A percentile compares a stretch with the other conserved stretches of the same genome.
phyloP scores from a whole-genome alignment of 1,140 invertebrate species.

The Tetraneura akinire region DNA sequence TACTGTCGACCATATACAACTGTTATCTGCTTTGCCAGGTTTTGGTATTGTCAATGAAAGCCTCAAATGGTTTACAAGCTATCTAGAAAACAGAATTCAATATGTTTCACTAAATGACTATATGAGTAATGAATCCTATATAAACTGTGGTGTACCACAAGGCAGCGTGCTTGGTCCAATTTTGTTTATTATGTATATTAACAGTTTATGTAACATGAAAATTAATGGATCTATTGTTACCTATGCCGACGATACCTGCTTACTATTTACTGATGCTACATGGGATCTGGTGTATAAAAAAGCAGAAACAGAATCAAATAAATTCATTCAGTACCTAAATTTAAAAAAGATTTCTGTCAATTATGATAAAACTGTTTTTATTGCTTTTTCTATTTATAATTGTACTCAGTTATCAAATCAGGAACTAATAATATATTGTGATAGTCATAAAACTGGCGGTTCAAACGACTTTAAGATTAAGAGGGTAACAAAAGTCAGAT shows the following conservation, averaged over 20 bases:
- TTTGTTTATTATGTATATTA: constrained; percentile 10
- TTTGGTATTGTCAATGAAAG: too few relatives aligned
- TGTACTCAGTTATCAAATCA: not conserved
- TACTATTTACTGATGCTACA: not conserved
- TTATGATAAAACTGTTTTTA: not conserved
- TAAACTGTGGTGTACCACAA: constrained; percentile 23
- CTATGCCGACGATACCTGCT: not conserved
- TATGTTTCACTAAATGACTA: too few relatives aligned
- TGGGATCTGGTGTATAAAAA: not conserved
- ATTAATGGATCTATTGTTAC: not conserved
- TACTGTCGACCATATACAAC: too few relatives aligned
- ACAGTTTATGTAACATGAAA: not conserved
- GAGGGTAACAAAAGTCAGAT: not conserved
- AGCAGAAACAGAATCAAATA: not conserved
- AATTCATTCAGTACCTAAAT: not conserved
- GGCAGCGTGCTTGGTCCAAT: constrained; percentile 23
- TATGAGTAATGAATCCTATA: not conserved
- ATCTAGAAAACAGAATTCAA: too few relatives aligned
- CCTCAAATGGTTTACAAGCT: too few relatives aligned
- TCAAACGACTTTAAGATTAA: constrained; percentile 7
- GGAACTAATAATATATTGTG: not conserved
- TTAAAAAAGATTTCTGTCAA: not conserved
- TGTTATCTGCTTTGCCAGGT: too few relatives aligned
- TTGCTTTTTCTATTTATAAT: not conserved
- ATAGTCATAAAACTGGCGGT: not conserved